Conservation (phyloP, 2,797 vertebrate species). For the Hydrolagus colliei region DNA sequence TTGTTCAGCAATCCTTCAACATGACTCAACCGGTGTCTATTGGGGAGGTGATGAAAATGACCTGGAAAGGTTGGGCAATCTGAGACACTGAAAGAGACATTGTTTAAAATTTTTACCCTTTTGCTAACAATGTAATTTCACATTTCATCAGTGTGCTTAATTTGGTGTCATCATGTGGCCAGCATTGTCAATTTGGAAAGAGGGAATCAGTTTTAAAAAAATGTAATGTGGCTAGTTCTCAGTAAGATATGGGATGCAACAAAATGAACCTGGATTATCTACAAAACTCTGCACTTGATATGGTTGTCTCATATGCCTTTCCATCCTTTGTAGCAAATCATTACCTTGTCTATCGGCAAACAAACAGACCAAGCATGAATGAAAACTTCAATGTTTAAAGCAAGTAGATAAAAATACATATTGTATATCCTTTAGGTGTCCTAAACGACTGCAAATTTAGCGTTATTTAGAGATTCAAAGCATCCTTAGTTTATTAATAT, state of each 20-base stretch:
- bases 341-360: not conserved
- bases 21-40: not conserved
- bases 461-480: not conserved
- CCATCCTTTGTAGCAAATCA: slow-evolving; percentile 8
- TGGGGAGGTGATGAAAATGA: not conserved
- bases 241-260: not conserved
- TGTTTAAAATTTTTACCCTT: not conserved
- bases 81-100: slow-evolving; percentile 3
- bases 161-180: not conserved
- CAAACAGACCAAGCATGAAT: not conserved
- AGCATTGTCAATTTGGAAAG: not conserved
- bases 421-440: not conserved
- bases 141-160: not conserved
- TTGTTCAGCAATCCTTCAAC: slow-evolving; percentile 14
- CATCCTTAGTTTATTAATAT: not conserved
- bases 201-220: not conserved
- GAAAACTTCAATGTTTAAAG: not conserved
- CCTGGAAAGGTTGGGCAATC: not conserved
- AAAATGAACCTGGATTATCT: not conserved
- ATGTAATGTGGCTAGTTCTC: not conserved
- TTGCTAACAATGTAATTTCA: not conserved
- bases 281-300: not conserved
- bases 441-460: not conserved
- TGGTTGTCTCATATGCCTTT: not conserved
- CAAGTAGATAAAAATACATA: not conserved